These are phyloP conservation scores for Hesperophylax magnus DNA, from an alignment of 1,140 invertebrate genomes.

Conservation along the genomic window DNA sequence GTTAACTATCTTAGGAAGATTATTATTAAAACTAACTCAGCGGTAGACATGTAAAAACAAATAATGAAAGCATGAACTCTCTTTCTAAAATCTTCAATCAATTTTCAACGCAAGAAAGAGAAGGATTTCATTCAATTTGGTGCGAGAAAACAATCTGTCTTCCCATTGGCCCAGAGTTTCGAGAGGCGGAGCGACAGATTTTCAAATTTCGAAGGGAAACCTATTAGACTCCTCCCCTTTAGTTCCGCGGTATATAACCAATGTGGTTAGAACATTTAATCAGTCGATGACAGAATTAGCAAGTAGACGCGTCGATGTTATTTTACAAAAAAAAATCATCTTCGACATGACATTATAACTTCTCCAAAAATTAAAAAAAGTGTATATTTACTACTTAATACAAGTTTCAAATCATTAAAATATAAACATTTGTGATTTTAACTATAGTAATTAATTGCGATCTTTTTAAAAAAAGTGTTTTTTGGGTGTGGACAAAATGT, in stretches of 20 bases:
- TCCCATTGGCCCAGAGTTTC: slow-evolving; percentile 20
- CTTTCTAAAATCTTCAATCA: not conserved
- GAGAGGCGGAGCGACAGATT: slow-evolving; percentile 3
- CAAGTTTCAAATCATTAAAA: not conserved
- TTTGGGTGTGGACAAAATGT: no score
- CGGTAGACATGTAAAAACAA: no score
- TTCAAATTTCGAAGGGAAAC: not conserved
- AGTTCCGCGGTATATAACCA: slow-evolving; percentile 1
- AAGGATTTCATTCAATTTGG: slow-evolving; percentile 15
- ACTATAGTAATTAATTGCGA: no score
- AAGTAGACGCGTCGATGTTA: not conserved
- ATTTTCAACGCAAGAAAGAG: slow-evolving; percentile 26
- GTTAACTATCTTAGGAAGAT: no score
- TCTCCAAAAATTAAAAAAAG: not conserved
- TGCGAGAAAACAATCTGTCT: slow-evolving; percentile 4
- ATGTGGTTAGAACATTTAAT: not conserved
- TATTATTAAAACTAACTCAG: no score
- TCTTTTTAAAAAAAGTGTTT: no score
- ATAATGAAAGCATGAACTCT: no score
- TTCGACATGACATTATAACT: not conserved
- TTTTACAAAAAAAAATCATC: not conserved
- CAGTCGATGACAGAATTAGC: slow-evolving; percentile 30
- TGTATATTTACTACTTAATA: not conserved
- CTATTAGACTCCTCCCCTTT: no score
- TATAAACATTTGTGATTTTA: no score